These are phyloP conservation scores for Platichthys stellatus DNA, from an alignment of 2,113 vertebrate species.

Conservation along the genomic window DNA sequence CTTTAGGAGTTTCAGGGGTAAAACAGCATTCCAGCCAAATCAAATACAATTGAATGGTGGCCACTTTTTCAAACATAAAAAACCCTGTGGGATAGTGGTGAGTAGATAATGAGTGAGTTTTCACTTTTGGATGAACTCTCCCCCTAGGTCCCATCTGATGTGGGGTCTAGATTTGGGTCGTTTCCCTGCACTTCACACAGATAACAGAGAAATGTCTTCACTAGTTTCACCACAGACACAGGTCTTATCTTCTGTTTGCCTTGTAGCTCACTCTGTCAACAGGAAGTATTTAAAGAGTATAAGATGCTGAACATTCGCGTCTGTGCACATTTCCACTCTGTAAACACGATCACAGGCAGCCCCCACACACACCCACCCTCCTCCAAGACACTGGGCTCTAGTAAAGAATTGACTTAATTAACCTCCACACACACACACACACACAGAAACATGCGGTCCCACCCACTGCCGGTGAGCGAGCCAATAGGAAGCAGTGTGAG, in stretches of 20 bases:
- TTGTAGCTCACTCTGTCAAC: constrained; percentile 29
- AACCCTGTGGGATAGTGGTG: too few relatives aligned
- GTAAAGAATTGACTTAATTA: constrained; percentile 62
- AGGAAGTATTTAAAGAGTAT: constrained; percentile 26
- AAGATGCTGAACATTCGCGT: background rate
- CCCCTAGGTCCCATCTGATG: too few relatives aligned
- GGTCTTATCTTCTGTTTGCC: constrained; percentile 51
- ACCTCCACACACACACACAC: background rate
- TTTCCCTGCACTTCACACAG: background rate
- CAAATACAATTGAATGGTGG: too few relatives aligned
- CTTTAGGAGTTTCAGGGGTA: too few relatives aligned
- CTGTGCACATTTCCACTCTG: constrained; percentile 21
- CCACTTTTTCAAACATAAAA: too few relatives aligned
- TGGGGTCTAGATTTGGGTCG: background rate
- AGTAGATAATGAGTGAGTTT: too few relatives aligned
- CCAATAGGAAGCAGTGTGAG: constrained; percentile 49
- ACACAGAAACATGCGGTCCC: constrained; percentile 13
- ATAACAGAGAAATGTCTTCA: constrained; percentile 19
- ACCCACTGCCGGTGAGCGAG: constrained; percentile 36
- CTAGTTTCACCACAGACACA: background rate
- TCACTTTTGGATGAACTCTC: too few relatives aligned
- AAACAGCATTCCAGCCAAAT: too few relatives aligned
- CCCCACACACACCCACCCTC: too few relatives aligned
- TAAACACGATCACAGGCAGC: constrained; percentile 3
- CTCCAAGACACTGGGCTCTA: constrained; percentile 32